These are phyloP conservation scores for Amblyopsis hoosieri DNA, from an alignment of 2,797 vertebrate species.

Conservation along the genomic window DNA sequence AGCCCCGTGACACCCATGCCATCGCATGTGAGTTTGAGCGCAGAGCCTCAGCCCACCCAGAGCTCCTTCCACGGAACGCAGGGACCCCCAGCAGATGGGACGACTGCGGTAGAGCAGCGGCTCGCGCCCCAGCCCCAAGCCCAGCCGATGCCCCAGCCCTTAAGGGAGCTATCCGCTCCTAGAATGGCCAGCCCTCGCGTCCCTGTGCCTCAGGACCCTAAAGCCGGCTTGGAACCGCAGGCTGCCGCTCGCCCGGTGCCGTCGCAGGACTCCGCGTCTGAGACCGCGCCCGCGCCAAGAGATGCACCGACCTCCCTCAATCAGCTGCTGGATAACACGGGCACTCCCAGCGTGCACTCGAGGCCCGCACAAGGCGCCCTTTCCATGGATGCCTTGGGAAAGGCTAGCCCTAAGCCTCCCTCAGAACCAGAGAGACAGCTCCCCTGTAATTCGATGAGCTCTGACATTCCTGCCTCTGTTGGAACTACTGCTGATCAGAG, in stretches of 20 bases:
- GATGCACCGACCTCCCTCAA: slow-evolving; percentile 91
- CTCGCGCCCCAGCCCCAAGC: slow-evolving; percentile 69
- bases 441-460: slow-evolving; percentile 56
- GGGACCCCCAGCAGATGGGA: slow-evolving; percentile 75
- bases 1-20: slow-evolving; percentile 75
- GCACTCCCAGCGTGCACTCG: slow-evolving; percentile 78
- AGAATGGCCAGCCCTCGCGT: slow-evolving; percentile 78
- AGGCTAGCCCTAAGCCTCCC: slow-evolving; percentile 59
- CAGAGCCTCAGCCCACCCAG: slow-evolving; percentile 77
- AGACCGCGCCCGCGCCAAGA: slow-evolving; percentile 83
- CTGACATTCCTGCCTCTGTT: slow-evolving; percentile 58
- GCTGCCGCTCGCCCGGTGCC: slow-evolving; percentile 50
- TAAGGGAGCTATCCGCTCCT: slow-evolving; percentile 81
- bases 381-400: slow-evolving; percentile 58
- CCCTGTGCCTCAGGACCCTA: slow-evolving; percentile 78
- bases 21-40: slow-evolving; percentile 65
- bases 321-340: slow-evolving; percentile 92
- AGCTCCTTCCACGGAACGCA: slow-evolving; percentile 73
- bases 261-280: slow-evolving; percentile 79
- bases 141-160: slow-evolving; percentile 60
- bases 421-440: slow-evolving; percentile 60
- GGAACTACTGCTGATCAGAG: slow-evolving; percentile 59
- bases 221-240: slow-evolving; percentile 79
- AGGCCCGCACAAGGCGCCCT: slow-evolving; percentile 72
- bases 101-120: slow-evolving; percentile 76